A percentile compares a stretch with the other conserved stretches of the same genome.
Evolutionary conservation across 2,888 invertebrate genomes (phyloP).

Genomic region (Habrosyne pyritoides): DNA sequence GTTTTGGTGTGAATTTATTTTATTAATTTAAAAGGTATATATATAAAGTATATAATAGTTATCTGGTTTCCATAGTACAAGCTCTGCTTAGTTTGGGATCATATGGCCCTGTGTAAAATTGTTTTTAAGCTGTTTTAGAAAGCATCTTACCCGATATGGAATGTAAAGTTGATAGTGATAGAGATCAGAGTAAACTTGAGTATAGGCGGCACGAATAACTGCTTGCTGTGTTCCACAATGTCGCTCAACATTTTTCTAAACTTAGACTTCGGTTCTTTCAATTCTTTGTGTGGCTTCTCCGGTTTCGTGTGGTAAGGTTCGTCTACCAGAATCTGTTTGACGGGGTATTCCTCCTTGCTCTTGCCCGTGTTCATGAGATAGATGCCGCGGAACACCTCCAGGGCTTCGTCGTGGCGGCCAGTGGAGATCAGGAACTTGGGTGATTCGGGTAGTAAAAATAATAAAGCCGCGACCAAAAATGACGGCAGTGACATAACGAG

Average conservation of each 20-base stretch:
- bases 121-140: not conserved
- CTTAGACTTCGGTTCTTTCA: constrained; percentile 85
- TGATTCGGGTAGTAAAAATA: constrained; percentile 94
- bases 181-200: constrained; percentile 92
- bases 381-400: constrained; percentile 91
- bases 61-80: no score
- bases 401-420: constrained; percentile 90
- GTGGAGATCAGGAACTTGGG: constrained; percentile 93
- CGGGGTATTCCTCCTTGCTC: constrained; percentile 89
- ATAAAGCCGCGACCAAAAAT: constrained; percentile 91
- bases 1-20: no score
- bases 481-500: constrained; percentile 95
- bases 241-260: constrained; percentile 89
- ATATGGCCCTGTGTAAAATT: no score
- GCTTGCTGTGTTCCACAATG: constrained; percentile 91
- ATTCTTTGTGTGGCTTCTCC: constrained; percentile 84
- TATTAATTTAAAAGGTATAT: no score
- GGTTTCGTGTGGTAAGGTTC: constrained; percentile 73
- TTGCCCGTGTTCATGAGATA: constrained; percentile 92
- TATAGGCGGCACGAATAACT: constrained; percentile 91
- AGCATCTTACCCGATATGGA: constrained; percentile 91
- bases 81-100: no score
- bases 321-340: constrained; percentile 87
- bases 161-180: constrained; percentile 95
- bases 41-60: no score